phyloP scores from a whole-genome alignment of 2,888 invertebrate species.

The Stenodera caucasica region DNA sequence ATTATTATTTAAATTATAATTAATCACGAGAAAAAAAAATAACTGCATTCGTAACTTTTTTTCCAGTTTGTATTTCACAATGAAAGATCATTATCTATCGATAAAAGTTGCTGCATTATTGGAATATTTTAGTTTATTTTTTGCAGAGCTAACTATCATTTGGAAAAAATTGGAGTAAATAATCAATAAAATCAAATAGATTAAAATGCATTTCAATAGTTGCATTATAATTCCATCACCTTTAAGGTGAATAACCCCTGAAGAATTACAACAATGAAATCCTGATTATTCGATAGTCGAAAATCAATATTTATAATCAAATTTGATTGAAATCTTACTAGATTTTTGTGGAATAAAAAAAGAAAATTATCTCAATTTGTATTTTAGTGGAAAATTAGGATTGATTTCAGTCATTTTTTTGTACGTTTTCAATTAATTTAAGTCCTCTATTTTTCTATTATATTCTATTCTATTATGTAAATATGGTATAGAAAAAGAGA shows the following conservation, averaged over 20 bases:
- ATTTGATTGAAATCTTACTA: neutral
- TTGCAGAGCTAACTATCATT: too few relatives aligned
- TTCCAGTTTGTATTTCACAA: neutral
- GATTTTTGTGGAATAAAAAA: too few relatives aligned
- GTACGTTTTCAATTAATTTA: neutral
- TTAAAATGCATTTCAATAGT: conserved; percentile 1
- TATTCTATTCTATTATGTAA: neutral
- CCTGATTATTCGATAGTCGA: too few relatives aligned
- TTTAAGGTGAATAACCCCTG: neutral
- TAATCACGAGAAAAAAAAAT: too few relatives aligned
- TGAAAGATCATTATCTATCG: neutral
- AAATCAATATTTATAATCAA: neutral
- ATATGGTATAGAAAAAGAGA: neutral
- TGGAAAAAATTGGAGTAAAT: neutral
- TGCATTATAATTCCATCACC: conserved; percentile 6
- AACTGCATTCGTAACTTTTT: too few relatives aligned
- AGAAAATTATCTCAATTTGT: too few relatives aligned
- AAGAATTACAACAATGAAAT: neutral
- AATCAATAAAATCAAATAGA: neutral
- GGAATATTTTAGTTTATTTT: too few relatives aligned
- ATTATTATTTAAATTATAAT: too few relatives aligned
- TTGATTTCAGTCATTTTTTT: too few relatives aligned
- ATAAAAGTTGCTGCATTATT: neutral
- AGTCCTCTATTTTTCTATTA: neutral
- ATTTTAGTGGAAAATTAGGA: too few relatives aligned